These are phyloP conservation scores for Ypsolopha sequella DNA, from an alignment of 2,888 invertebrate species.

Conservation along the genomic window DNA sequence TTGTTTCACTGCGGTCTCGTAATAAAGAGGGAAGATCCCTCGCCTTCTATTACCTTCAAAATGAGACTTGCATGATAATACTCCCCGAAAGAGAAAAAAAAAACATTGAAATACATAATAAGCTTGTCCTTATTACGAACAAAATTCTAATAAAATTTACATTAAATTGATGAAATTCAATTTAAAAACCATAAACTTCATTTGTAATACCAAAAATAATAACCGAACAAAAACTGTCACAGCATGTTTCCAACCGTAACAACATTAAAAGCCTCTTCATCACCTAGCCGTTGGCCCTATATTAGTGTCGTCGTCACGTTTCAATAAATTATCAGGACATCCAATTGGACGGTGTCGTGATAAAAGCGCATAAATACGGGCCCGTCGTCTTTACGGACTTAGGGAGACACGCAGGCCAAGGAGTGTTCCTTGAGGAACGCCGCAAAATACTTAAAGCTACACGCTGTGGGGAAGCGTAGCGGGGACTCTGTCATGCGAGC, in stretches of 20 bases:
- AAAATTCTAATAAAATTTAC: neutral
- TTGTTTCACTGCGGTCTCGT: slow-evolving; percentile 2
- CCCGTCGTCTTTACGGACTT: slow-evolving; percentile 39
- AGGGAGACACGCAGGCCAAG: slow-evolving; percentile 46
- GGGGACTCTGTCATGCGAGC: slow-evolving; percentile 3
- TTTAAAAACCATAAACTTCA: neutral
- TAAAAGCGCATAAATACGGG: slow-evolving; percentile 55
- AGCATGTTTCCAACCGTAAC: neutral
- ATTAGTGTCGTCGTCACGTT: slow-evolving; percentile 55
- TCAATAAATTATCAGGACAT: slow-evolving; percentile 60
- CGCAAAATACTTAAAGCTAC: slow-evolving; percentile 3
- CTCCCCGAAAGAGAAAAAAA: no score
- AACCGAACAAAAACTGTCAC: neutral
- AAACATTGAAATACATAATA: no score
- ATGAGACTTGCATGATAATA: neutral
- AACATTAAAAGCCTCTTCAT: slow-evolving; percentile 4
- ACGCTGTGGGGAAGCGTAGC: slow-evolving; percentile 7
- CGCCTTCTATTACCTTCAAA: neutral
- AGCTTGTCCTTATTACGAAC: no score
- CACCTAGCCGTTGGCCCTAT: slow-evolving; percentile 19
- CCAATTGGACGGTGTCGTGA: slow-evolving; percentile 62
- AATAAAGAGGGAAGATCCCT: slow-evolving; percentile 3
- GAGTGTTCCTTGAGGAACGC: slow-evolving; percentile 35
- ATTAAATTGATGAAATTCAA: neutral
- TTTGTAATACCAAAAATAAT: neutral